phyloP scores from a whole-genome alignment of 2,888 invertebrate genomes.

The Xanthorhoe spadicearia region DNA sequence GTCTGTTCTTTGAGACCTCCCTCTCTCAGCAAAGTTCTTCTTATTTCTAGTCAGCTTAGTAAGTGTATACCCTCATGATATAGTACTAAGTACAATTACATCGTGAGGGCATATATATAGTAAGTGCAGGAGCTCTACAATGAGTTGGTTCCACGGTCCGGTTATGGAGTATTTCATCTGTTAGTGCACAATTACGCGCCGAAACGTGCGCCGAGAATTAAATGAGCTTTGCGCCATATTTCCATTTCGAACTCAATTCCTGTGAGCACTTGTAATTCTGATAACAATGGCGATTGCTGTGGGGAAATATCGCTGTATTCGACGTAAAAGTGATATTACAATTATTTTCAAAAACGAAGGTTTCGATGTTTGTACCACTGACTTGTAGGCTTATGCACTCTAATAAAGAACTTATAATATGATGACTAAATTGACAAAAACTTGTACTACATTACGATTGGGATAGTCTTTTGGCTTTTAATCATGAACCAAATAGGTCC shows the following conservation, averaged over 20 bases:
- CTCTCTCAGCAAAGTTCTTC: too few relatives aligned
- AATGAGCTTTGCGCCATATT: slow-evolving; percentile 24
- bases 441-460: not conserved
- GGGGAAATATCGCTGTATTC: not conserved
- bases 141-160: slow-evolving; percentile 5
- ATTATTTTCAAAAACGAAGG: not conserved
- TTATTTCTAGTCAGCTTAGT: not conserved
- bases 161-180: slow-evolving; percentile 13
- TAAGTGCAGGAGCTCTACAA: not conserved
- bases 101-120: not conserved
- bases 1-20: too few relatives aligned
- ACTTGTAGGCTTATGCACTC: too few relatives aligned
- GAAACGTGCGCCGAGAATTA: slow-evolving; percentile 20
- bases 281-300: slow-evolving; percentile 2
- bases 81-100: not conserved
- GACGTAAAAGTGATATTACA: not conserved
- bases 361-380: not conserved
- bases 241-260: slow-evolving; percentile 19
- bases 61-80: too few relatives aligned
- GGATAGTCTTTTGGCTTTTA: too few relatives aligned
- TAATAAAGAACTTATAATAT: too few relatives aligned
- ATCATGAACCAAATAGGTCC: too few relatives aligned
- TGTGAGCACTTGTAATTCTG: slow-evolving; percentile 9
- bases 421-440: too few relatives aligned
- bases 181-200: slow-evolving; percentile 15